Percentiles rank a stretch among this genome's conserved stretches.
Conservation (phyloP, 2,113 vertebrate species). For the Mungos mungo region DNA sequence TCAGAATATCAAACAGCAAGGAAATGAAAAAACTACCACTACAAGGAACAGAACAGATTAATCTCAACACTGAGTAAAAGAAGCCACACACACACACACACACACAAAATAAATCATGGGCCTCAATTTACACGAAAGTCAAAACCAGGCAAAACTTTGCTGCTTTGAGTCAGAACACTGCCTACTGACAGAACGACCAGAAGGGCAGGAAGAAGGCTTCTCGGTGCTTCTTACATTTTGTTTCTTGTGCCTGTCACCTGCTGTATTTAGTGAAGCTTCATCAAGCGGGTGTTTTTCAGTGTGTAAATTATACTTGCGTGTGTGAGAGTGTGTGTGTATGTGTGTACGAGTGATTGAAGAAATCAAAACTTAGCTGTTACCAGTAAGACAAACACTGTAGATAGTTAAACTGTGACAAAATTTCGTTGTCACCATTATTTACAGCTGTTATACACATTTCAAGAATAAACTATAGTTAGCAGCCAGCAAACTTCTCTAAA, state of each 20-base stretch:
- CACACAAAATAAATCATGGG: neutral
- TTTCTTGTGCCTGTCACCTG: neutral
- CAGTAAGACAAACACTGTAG: conserved; percentile 9
- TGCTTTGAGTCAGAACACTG: neutral
- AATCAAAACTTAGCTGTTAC: conserved; percentile 30
- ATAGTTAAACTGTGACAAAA: neutral
- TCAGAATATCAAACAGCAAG: neutral
- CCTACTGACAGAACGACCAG: neutral
- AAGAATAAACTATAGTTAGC: neutral
- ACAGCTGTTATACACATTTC: neutral
- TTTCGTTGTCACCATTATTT: neutral
- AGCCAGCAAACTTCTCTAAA: neutral
- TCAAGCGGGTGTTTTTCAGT: neutral
- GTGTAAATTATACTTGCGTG: neutral
- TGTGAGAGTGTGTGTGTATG: neutral
- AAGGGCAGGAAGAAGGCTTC: neutral
- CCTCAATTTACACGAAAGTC: neutral
- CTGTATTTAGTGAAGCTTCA: neutral
- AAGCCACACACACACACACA: neutral
- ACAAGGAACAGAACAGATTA: neutral
- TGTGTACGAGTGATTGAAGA: neutral
- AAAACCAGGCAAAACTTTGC: neutral
- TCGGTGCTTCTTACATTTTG: neutral
- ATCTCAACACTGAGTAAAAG: neutral
- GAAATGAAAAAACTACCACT: neutral